phyloP scores from a whole-genome alignment of 30 jellyfish, hydroid and myxozoan species.

The Turritopsis rubra region DNA sequence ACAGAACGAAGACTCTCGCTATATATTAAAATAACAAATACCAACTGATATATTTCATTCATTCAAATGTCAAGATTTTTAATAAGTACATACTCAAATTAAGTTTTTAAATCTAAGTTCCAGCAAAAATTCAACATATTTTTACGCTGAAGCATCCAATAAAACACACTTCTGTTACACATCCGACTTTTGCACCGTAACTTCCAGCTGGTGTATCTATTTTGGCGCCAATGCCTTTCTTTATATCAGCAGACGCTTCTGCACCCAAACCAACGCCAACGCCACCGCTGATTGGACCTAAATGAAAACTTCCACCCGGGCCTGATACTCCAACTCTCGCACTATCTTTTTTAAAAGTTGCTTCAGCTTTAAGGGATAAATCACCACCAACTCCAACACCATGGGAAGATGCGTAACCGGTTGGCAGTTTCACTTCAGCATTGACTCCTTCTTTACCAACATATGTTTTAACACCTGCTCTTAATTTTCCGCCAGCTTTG shows the following conservation, averaged over 20 bases:
- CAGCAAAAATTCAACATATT: no score
- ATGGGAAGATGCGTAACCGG: not conserved
- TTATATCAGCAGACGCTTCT: not conserved
- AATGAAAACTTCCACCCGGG: not conserved
- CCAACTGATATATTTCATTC: no score
- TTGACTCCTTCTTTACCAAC: constrained; percentile 2
- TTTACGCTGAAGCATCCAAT: not conserved
- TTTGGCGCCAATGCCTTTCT: constrained; percentile 8
- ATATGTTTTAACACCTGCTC: constrained; percentile 2
- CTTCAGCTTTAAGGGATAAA: not conserved
- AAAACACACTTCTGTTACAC: constrained; percentile 3
- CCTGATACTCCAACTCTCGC: not conserved
- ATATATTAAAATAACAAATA: no score
- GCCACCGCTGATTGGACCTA: constrained; percentile 4
- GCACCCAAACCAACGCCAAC: not conserved
- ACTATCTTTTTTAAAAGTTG: not conserved
- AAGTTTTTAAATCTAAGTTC: no score
- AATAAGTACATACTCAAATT: no score
- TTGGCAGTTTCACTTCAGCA: not conserved
- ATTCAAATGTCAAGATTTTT: no score
- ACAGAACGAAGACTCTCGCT: no score
- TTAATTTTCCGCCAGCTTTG: not conserved
- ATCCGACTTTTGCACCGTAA: constrained; percentile 2
- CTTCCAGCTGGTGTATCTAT: not conserved
- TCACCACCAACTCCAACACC: constrained; percentile 14